Conservation (phyloP, 2,888 invertebrate species). For the Vandiemenella viatica region DNA sequence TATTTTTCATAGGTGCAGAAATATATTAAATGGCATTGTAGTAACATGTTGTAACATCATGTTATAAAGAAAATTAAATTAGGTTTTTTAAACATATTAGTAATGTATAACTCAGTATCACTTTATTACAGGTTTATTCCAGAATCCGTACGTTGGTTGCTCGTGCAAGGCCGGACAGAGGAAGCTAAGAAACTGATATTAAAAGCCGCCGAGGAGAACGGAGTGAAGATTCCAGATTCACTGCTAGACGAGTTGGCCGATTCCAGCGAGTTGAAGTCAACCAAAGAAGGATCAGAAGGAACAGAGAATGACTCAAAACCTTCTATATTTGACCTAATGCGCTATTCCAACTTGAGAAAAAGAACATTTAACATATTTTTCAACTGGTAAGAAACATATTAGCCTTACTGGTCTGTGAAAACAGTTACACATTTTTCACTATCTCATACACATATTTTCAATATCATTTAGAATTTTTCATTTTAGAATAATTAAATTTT, state of each 20-base stretch:
- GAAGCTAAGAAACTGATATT: constrained; percentile 45
- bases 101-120: not conserved
- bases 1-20: too few species aligned
- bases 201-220: constrained; percentile 47
- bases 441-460: not conserved
- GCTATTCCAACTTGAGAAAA: constrained; percentile 45
- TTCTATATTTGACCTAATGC: constrained; percentile 38
- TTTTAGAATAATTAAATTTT: not conserved
- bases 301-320: too few species aligned
- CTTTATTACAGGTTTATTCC: constrained; percentile 40
- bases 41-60: too few species aligned
- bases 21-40: too few species aligned
- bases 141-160: constrained; percentile 56
- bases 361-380: constrained; percentile 54
- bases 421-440: not conserved
- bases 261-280: not conserved
- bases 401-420: not conserved
- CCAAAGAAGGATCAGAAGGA: too few species aligned
- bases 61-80: too few species aligned
- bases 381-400: constrained; percentile 41
- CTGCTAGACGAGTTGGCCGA: constrained; percentile 26
- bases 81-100: too few species aligned
- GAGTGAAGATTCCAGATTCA: constrained; percentile 37
- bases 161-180: constrained; percentile 43
- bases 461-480: not conserved